Base-by-base conservation (phyloP, 2,888 invertebrate species). In the Tetrapedia diversipes region DNA sequence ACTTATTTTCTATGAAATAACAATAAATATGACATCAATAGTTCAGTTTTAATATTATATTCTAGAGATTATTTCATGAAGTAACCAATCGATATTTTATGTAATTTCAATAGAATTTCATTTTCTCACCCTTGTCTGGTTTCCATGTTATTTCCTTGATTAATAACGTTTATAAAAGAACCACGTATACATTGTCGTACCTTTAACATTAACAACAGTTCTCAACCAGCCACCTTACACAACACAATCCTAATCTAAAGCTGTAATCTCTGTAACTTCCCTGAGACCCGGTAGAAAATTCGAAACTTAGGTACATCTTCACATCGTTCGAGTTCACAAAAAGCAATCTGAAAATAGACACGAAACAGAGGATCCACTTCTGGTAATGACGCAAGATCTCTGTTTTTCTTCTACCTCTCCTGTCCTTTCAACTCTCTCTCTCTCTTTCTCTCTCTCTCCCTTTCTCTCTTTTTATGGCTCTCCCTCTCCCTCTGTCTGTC, bases 341-440 rank as follows among this genome's bases (percentile, higher is more conserved):
- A 41, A 37, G 37, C 4, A 11, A 41, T 41, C 34, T 37, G 24
- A n/a, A 57, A 57, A 41, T 57, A 57, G n/a, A 57, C 11, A 11
- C 24, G 39, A n/a, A 27, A 24, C 24, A 29, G 14, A 32, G 29
- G 2, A 59, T n/a, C 29, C 19, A 37, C 49, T 39, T 51, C 24
- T 14, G 47, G 22, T 51, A 60, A 41, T 59, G 43, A 65, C 65
- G 43, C 67, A 67, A 59, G n/a, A 14, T 29, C 4, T 67, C 22
- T n/a, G 8, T 22, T 4, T 53, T 6, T 41, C 19, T 43, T 43
- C 24, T 56, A 27, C 10, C 24, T 41, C 19, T 43, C 32, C 24
- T 56, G 24, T 8, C 24, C 8, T 22, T 24, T 10, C 1, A 19
- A 4, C 11, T 7, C 14, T 24, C 0, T 8, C 2, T 22, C 7